Evolutionary conservation across 1,140 invertebrate genomes (phyloP), one percentile per base, ranked within the genome.

Genomic region (Vollenhovia emeryi): DNA sequence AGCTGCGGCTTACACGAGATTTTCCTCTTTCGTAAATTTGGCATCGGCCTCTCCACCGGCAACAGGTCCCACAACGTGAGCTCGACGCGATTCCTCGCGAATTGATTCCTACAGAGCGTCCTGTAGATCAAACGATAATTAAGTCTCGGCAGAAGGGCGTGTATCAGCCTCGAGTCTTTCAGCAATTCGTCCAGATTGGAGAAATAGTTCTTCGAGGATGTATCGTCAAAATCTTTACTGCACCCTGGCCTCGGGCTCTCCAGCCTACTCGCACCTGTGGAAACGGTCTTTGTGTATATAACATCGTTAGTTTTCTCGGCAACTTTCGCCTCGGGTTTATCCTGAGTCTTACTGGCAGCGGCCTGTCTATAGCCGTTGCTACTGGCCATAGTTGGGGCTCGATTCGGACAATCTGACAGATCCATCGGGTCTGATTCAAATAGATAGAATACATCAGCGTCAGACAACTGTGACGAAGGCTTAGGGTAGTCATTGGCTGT

Each of bases 221-320:
- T 15, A 4, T 80, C 66, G 55, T 89, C 52, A 48, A 82, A 86
- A 79, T 91, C 85, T 62, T 87, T 89, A 71, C 90, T 92, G 33
- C 91, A 93, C 9, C 91, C 91, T 21, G 91, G 87, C 36, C 50
- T 71, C n/a, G 89, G 87, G 82, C 82, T 89, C 1, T 36, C 36
- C 0, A 7, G n/a, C 57, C 40, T 60, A 0, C 15, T 27, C 21
- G 1, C 6, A 3, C 57, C 24, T 75, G 36, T 36, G 1, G 1
- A 3, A 50, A 64, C 13, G 13, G 5, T 52, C 11, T 52, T 55
- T 6, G 30, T 15, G n/a, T 30, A 62, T 15, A 27, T 13, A 27
- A 75, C 85, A 79, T 91, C 90, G 48, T 92, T 91, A 52, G 92
- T 91, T 73, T 92, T 92, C 69, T 90, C 88, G 68, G 91, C 86